Base-by-base conservation (phyloP, 1,140 invertebrate genomes). In the Temnothorax longispinosus region DNA sequence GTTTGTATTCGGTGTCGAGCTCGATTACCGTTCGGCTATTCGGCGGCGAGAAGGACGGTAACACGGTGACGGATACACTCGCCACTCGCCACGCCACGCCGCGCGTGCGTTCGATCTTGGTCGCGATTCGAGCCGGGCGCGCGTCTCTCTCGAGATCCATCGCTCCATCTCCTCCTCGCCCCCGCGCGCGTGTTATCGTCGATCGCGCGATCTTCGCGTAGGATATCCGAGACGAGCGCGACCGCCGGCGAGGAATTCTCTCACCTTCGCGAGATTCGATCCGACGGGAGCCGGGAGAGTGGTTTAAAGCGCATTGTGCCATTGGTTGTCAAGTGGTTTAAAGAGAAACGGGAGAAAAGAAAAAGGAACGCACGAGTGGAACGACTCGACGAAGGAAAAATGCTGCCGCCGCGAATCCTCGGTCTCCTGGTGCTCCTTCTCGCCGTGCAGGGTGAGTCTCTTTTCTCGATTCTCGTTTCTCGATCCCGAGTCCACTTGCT, bases 1-100 rank as follows among this genome's bases (percentile, higher is more conserved):
- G 92, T 93, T 93, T 92, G 87, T 92, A 92, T 76, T 93, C 89
- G 85, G 92, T 86, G 87, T 91, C 58, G 89, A 90, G 86, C 88
- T 91, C 27, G 69, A 62, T 84, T 75, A 58, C 44, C 13, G 38
- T 74, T 44, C 21, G 18, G 4, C 27, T 27, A 27, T 27, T 32
- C 38, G 58, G 10, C 35, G 13, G 50, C n/a, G 62, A 52, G 41
- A 75, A 58, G n/a, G 10, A 13, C 27, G 18, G 44, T 50, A 6
- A 8, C 64, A 38, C 58, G 35, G 32, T 35, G 60, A 35, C 60
- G 32, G 18, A 41, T 5, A 27, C 27, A 27, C 27, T 27, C 27
- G 27, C 27, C 27, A 65, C 27, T 27, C 18, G 5, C 38, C 38
- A n/a, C 35, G 27, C 27, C 27, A 1, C 38, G 65, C 10, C 64